These are phyloP conservation scores for Scalopus aquaticus DNA, from an alignment of 2,113 vertebrate species.

Conservation along the genomic window DNA sequence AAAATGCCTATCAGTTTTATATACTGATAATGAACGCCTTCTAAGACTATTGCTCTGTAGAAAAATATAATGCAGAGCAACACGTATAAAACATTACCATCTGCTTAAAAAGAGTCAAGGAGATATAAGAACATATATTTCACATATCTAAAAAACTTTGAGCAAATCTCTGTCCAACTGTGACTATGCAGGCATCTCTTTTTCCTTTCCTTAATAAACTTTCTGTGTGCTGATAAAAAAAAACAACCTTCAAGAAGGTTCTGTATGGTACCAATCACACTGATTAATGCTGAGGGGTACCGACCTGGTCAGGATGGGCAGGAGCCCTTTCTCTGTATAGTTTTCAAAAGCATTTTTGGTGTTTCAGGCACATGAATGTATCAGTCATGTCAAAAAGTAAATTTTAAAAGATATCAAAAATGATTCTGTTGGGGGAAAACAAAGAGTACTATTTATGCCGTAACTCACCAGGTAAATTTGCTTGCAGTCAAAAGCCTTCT, in stretches of 20 bases:
- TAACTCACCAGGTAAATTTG: not conserved
- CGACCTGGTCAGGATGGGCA: not conserved
- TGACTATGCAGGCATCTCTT: not conserved
- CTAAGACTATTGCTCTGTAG: not conserved
- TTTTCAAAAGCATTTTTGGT: not conserved
- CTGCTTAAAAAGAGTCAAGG: not conserved
- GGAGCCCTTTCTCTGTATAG: not conserved
- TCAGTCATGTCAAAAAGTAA: not conserved
- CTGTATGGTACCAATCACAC: not conserved
- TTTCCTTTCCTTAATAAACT: too few relatives aligned
- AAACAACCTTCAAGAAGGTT: not conserved
- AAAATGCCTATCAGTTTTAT: not conserved
- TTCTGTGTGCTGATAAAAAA: too few relatives aligned
- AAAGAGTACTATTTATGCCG: not conserved
- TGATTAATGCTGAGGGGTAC: not conserved
- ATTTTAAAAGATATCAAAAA: not conserved
- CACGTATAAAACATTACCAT: not conserved
- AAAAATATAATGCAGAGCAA: not conserved
- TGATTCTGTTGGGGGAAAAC: not conserved
- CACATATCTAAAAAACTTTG: too few relatives aligned
- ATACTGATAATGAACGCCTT: not conserved
- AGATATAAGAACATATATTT: not conserved
- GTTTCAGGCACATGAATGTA: not conserved
- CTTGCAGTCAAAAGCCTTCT: not conserved
- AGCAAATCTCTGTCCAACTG: too few relatives aligned